phyloP scores from a whole-genome alignment of 1,140 invertebrate species.

The Pachypsylla venusta region DNA sequence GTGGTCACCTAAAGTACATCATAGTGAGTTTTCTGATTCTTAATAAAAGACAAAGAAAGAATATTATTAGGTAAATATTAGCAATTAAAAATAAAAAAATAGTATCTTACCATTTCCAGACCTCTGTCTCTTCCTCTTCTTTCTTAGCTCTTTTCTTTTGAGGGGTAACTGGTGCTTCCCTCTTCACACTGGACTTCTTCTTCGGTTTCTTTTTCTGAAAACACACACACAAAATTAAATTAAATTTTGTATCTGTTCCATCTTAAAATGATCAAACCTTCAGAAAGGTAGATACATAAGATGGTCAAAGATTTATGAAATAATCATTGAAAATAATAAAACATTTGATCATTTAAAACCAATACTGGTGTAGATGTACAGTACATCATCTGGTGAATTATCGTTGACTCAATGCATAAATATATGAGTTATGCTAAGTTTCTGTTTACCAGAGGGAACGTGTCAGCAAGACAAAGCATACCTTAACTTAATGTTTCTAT shows the following conservation, averaged over 20 bases:
- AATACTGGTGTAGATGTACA: no score
- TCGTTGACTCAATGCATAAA: no score
- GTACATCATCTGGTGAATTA: no score
- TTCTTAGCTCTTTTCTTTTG: constrained; percentile 45
- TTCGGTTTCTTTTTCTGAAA: constrained; percentile 30
- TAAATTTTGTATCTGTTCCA: neutral
- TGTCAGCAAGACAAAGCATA: no score
- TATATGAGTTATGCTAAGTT: no score
- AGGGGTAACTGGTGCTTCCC: constrained; percentile 29
- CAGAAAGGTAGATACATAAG: neutral
- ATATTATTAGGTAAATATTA: neutral
- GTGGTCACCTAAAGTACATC: neutral
- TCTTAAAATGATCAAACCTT: neutral
- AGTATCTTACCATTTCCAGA: constrained; percentile 76
- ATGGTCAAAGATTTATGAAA: no score
- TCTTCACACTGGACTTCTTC: constrained; percentile 27
- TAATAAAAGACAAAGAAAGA: neutral
- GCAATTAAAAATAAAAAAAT: neutral
- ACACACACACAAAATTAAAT: constrained; percentile 20
- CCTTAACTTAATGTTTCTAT: no score
- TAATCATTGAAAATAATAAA: no score
- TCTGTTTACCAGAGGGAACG: no score
- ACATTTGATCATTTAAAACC: no score
- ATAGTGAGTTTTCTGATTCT: neutral
- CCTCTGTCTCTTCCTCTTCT: constrained; percentile 64